A percentile compares a stretch with the other conserved stretches of the same genome.
These are phyloP conservation scores for Ictidomys tridecemlineatus DNA, from an alignment of 2,113 vertebrate species.

Conservation along the genomic window DNA sequence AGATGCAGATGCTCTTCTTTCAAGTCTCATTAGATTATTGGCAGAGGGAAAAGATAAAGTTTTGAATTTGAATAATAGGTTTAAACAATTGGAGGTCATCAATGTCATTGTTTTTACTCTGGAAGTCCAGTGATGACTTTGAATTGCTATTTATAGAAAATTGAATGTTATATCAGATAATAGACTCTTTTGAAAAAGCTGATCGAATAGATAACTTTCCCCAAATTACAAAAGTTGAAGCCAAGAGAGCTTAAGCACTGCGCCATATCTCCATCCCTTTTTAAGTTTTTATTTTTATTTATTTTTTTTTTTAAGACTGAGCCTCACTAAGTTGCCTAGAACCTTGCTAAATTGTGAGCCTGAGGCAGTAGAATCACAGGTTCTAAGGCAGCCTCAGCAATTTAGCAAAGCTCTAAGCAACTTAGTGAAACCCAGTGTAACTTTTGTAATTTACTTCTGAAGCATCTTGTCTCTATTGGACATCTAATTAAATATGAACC, in stretches of 20 bases:
- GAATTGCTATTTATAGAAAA: constrained; percentile 53
- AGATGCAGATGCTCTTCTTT: not conserved
- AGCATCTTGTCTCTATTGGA: constrained; percentile 75
- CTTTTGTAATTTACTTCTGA: constrained; percentile 67
- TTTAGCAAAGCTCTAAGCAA: no score
- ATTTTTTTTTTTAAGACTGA: no score
- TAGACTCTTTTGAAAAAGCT: not conserved
- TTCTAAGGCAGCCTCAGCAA: no score
- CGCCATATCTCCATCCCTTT: no score
- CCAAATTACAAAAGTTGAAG: not conserved
- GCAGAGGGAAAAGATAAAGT: constrained; percentile 29
- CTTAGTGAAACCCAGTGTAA: not conserved
- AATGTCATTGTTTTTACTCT: not conserved
- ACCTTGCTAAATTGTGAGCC: no score
- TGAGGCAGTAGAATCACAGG: no score
- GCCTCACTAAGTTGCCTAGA: no score
- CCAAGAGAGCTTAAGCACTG: no score
- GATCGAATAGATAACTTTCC: constrained; percentile 75
- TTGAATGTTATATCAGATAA: not conserved
- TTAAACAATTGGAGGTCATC: constrained; percentile 39
- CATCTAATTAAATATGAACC: constrained; percentile 82
- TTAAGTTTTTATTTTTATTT: no score
- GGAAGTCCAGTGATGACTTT: not conserved
- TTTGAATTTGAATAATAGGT: not conserved
- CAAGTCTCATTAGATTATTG: not conserved